Base-by-base conservation (phyloP, 2,797 vertebrate species). In the Rhinoraja longicauda region DNA sequence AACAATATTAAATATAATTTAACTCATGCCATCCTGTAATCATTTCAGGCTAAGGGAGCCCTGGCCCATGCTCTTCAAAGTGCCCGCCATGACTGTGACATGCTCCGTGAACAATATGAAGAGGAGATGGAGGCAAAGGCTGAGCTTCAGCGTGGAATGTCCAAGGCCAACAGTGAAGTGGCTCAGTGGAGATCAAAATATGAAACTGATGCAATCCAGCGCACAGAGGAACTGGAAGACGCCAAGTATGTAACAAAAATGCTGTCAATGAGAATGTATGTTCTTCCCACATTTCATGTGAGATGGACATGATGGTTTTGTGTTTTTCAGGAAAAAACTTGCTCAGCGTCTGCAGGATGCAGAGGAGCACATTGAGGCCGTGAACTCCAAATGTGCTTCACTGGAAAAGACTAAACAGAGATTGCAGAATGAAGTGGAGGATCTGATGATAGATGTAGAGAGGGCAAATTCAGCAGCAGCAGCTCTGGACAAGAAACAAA, bases 331-430 rank as follows among this genome's bases (percentile, higher is more conserved):
- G 97, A 98, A 96, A 96, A 99, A 98, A 95, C 93, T 99, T 95
- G 98, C 97, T 0, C 98, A 98, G 94, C 94, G 98, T 45, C 95
- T 99, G 21, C 98, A 99, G 94, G 98, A 99, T 0, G 98, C 98
- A 0, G 98, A 99, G 94, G 98, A 99, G 94, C 97, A 97, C 0
- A 97, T 98, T 17, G 98, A 99, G 94, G 98, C 98, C 0, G 98
- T 97, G 93, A 99, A 99, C 0, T 97, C 98, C 94, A 99, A 98
- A 94, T 98, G 97, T 94, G 98, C 98, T 0, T 99, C 98, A 0
- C 95, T 99, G 59, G 98, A 99, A 94, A 99, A 99, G 95, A 99
- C 98, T 93, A 99, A 99, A 93, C 98, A 98, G 94, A 96, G 98
- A 0, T 96, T 99, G 90, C 98, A 99, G 95, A 97, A 97, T 0